A percentile compares a stretch with the other conserved stretches of the same genome.
Evolutionary conservation across 2,888 invertebrate genomes (phyloP).

Genomic region (Diarsia mendica): DNA sequence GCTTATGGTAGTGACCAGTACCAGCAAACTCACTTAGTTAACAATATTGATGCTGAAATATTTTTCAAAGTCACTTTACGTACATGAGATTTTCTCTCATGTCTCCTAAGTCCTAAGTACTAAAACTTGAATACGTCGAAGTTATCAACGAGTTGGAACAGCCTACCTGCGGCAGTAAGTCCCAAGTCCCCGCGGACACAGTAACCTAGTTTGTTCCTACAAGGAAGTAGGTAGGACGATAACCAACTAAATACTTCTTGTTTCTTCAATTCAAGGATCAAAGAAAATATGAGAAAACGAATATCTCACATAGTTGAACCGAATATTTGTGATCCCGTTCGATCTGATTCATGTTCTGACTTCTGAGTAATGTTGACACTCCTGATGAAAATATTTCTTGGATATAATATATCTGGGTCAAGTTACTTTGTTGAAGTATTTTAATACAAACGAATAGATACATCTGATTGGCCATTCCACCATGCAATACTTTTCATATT

Average conservation of each 20-base stretch:
- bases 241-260: slow-evolving; percentile 8
- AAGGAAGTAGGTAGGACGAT: background rate
- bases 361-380: slow-evolving; percentile 33
- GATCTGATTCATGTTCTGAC: slow-evolving; percentile 36
- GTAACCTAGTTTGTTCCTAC: slow-evolving; percentile 20
- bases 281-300: slow-evolving; percentile 36
- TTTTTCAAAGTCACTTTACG: background rate
- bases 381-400: slow-evolving; percentile 29
- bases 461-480: background rate
- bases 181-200: background rate
- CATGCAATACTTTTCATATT: background rate
- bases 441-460: background rate
- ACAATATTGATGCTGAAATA: background rate
- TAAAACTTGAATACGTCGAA: slow-evolving; percentile 8
- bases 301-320: slow-evolving; percentile 21
- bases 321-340: slow-evolving; percentile 43
- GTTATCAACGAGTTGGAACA: background rate
- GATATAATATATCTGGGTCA: background rate
- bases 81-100: background rate
- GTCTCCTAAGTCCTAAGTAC: background rate
- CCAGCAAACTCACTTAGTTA: background rate
- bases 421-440: background rate
- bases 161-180: background rate
- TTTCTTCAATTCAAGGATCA: slow-evolving; percentile 27
- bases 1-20: background rate